These are phyloP conservation scores for Spodoptera littoralis DNA, from an alignment of 2,888 invertebrate species.

Conservation along the genomic window DNA sequence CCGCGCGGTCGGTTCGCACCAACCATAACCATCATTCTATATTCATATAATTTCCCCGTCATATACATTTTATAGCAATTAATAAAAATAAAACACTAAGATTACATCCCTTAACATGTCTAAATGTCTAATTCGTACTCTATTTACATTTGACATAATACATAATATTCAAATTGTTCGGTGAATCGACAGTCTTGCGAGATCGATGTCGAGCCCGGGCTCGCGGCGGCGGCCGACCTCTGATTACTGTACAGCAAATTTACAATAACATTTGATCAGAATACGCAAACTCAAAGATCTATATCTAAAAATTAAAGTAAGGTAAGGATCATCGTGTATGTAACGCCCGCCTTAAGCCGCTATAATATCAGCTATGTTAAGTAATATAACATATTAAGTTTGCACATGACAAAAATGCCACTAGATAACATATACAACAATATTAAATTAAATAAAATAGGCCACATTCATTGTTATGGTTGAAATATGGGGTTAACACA, in stretches of 20 bases:
- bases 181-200: slow-evolving; percentile 78
- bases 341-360: slow-evolving; percentile 85
- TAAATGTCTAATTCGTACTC: slow-evolving; percentile 85
- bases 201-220: slow-evolving; percentile 66
- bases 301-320: slow-evolving; percentile 82
- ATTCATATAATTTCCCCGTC: slow-evolving; percentile 62
- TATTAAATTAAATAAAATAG: slow-evolving; percentile 78
- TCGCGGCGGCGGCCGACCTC: slow-evolving; percentile 73
- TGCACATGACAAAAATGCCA: slow-evolving; percentile 82
- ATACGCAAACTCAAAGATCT: slow-evolving; percentile 86
- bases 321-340: slow-evolving; percentile 79
- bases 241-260: slow-evolving; percentile 84
- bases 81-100: slow-evolving; percentile 83
- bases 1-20: slow-evolving; percentile 65
- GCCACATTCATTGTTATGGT: slow-evolving; percentile 84
- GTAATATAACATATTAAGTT: slow-evolving; percentile 79
- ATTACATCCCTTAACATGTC: slow-evolving; percentile 82
- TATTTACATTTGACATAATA: slow-evolving; percentile 85
- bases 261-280: slow-evolving; percentile 87
- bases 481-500: slow-evolving; percentile 81
- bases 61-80: slow-evolving; percentile 75
- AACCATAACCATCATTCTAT: slow-evolving; percentile 56
- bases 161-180: slow-evolving; percentile 84
- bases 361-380: slow-evolving; percentile 86
- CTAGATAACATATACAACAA: slow-evolving; percentile 65